Evolutionary conservation across 53 echinoderm and acorn worm genomes (phyloP), one percentile per base, ranked within the genome.

Genomic region (Holothuria scabra): DNA sequence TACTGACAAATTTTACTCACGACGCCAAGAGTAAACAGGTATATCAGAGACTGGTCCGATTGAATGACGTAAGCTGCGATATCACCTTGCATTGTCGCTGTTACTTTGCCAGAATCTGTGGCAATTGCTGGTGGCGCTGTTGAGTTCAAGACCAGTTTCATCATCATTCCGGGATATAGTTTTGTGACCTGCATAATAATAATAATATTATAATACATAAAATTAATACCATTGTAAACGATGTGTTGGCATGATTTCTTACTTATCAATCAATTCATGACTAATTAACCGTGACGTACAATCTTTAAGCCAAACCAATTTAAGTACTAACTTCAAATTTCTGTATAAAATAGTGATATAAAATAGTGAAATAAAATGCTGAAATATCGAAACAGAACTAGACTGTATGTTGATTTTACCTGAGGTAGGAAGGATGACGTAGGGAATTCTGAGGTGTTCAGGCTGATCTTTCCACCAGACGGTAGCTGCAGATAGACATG

Each of bases 141-240:
- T 12, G 89, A 85, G 16, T 91, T 95, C 62, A 88, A 81, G 57
- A 91, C 76, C 46, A 93, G 84, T 69, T 89, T 86, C 87, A 95
- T 81, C 12, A 70, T 56, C 91, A 93, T 89, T 61, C 91, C 93
- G 11, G 95, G 95, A 67, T 84, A 95, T 74, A 80, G 79, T 37
- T 89, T 85, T 38, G 28, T 85, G 28, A 95, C 28, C 95, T 95
- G 25, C 41, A n/a, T n/a, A 26, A 6, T 37, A 12, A 16, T 29
- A 22, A 38, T 23, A 44, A 65, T 5, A 3, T n/a, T n/a, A 49
- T 12, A 66, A 18, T n/a, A 29, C 6, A 24, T 66, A 48, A 5
- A 12, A 24, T 28, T 5, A 1, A 8, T 52, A 52, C 18, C 18
- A 52, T 10, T 4, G 52, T 52, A 52, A 16, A 18, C 52, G 2